Base-by-base conservation (phyloP, 2,888 invertebrate species). In the Diplazon laetatorius region DNA sequence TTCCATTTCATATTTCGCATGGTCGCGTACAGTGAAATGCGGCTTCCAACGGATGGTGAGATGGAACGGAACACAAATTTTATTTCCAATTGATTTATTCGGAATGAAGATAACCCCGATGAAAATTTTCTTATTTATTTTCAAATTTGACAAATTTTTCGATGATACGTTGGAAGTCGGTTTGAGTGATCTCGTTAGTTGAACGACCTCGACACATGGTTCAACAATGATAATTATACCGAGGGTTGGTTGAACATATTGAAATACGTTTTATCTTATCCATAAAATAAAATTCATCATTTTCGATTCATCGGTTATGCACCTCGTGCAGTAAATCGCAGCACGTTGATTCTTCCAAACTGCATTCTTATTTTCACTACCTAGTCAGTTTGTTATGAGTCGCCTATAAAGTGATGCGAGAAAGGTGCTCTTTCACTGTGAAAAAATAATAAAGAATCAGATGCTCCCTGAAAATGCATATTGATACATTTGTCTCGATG, bases 381-480 rank as follows among this genome's bases (percentile, higher is more conserved):
- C 14, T n/a, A 25, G n/a, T 55, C n/a, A 22, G 39, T 62, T 72
- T 46, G 37, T 62, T 37, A 68, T 63, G 37, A 42, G 48, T 20
- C 25, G 9, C 46, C 68, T 72, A 55, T 68, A 22, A 68, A 77
- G 72, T 39, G 68, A 68, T 77, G 46, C 46, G 20, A 62, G 62
- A n/a, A 55, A 63, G 55, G n/a, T n/a, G n/a, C n/a, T n/a, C n/a
- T n/a, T n/a, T n/a, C n/a, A n/a, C n/a, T n/a, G n/a, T n/a, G n/a
- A n/a, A n/a, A n/a, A n/a, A n/a, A n/a, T 55, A 16, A 62, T 72
- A 62, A 68, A 68, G 55, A 62, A 12, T 48, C 57, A 14, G 46
- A 50, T 62, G n/a, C n/a, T n/a, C n/a, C n/a, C n/a, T n/a, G n/a
- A n/a, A n/a, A n/a, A n/a, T n/a, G n/a, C n/a, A n/a, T n/a, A n/a